Evolutionary conservation across 2,888 invertebrate species (phyloP), one percentile per base, ranked within the genome.

Genomic region (Lepidochrysops patricia): DNA sequence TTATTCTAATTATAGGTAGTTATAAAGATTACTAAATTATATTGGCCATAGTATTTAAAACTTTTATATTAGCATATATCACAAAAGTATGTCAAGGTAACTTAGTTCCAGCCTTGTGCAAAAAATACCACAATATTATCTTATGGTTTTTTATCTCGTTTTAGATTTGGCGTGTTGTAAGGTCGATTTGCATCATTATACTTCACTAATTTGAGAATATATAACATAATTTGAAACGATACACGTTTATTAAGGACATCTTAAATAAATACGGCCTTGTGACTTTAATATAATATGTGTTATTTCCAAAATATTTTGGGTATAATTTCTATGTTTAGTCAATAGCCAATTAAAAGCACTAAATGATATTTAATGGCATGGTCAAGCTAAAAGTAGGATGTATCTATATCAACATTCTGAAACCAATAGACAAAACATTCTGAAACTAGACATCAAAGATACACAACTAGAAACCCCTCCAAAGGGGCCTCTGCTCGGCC

Each of bases 71-170:
- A 23, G 43, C 43, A 12, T 23, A 12, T 23, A 43, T 23, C 43
- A 12, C 12, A 9, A 43, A 43, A 23, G 4, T 43, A 43, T 52
- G 52, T 52, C 52, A 52, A 26, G 26, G 52, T 15, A 23, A 13
- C 52, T 52, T n/a, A 15, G 27, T 15, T 15, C 15, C 29, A 54
- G 27, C 32, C 54, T 54, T 32, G 32, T 32, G 54, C 54, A 32
- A 54, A 54, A 29, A 43, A n/a, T n/a, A n/a, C n/a, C 19, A 54
- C 54, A 19, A 27, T 13, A 29, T 15, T 43, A 43, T 43, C 43
- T 29, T 32, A 54, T 54, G 19, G 54, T 54, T 54, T 54, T 54
- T 54, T 15, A 54, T 54, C 43, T 43, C 12, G 23, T 43, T 43
- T 43, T 43, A 43, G 43, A 43, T 43, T 43, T 43, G 43, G 19